Conservation (phyloP, 2,888 invertebrate species). For the Hirtodrosophila cameraria region DNA sequence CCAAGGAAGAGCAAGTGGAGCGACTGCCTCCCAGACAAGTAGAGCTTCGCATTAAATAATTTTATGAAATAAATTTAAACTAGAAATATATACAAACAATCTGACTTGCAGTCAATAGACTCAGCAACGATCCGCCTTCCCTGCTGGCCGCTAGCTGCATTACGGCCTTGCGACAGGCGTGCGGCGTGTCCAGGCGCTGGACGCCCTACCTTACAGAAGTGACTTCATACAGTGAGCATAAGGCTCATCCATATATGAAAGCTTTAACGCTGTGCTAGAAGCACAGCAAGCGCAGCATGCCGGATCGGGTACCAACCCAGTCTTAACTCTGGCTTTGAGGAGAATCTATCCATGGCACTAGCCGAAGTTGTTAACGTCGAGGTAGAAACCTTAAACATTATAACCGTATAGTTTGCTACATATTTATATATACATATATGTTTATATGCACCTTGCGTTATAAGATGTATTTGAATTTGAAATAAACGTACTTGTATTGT, state of each 20-base stretch:
- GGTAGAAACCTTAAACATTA: conserved; percentile 5
- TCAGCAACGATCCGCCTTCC: conserved; percentile 85
- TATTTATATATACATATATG: too few species aligned
- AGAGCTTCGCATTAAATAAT: too few species aligned
- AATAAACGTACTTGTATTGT: too few species aligned
- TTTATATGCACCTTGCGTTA: too few species aligned
- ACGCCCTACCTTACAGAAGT: conserved; percentile 83
- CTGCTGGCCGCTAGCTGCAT: conserved; percentile 85
- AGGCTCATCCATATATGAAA: conserved; percentile 79
- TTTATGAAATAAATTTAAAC: too few species aligned
- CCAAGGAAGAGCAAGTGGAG: not conserved
- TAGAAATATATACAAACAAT: too few species aligned
- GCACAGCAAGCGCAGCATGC: not conserved
- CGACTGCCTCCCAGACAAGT: not conserved
- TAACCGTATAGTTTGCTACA: conserved; percentile 15
- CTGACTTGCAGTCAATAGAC: conserved; percentile 83
- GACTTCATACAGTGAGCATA: conserved; percentile 80
- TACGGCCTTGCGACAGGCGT: conserved; percentile 84
- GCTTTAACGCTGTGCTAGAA: conserved; percentile 57
- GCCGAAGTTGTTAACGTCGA: conserved; percentile 12
- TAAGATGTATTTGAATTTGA: too few species aligned
- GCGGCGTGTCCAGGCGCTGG: conserved; percentile 83
- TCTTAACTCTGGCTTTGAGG: conserved; percentile 78
- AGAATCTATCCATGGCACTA: conserved; percentile 17
- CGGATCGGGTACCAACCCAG: conserved; percentile 52